Evolutionary conservation across 2,888 invertebrate genomes (phyloP).

Genomic region (Phrixothrix hirtus): DNA sequence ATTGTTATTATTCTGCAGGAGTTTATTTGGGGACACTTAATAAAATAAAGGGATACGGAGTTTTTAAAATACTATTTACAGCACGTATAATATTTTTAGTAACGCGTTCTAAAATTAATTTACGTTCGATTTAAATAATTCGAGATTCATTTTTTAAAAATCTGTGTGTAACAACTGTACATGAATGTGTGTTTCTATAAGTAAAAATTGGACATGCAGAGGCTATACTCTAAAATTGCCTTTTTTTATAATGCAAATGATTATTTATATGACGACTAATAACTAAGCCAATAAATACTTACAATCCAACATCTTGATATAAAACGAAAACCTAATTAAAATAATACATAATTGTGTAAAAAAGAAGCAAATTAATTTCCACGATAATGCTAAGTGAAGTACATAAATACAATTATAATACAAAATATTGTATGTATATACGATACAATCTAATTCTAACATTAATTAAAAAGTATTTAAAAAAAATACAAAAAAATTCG

Average conservation of each 20-base stretch:
- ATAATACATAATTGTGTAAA: conserved; percentile 31
- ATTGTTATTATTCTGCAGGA: conserved; percentile 35
- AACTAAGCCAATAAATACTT: conserved; percentile 33
- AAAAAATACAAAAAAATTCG: conserved; percentile 37
- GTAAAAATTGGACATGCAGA: conserved; percentile 45
- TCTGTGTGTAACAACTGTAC: conserved; percentile 41
- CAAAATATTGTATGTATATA: conserved; percentile 42
- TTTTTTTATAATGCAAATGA: conserved; percentile 36
- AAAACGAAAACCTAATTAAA: conserved; percentile 37
- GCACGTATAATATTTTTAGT: conserved; percentile 7
- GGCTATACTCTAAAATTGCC: conserved; percentile 32
- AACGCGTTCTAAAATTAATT: conserved; percentile 14
- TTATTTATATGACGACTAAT: conserved; percentile 13
- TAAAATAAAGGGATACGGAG: conserved; percentile 13
- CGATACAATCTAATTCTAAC: conserved; percentile 44
- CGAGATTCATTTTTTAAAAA: conserved; percentile 47
- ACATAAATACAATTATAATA: conserved; percentile 55
- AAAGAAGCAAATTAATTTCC: conserved; percentile 42
- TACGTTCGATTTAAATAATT: conserved; percentile 38
- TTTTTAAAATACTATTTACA: conserved; percentile 27
- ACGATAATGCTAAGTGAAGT: conserved; percentile 42
- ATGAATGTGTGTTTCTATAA: conserved; percentile 34
- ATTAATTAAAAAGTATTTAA: conserved; percentile 39
- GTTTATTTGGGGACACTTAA: conserved; percentile 28
- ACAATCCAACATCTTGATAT: conserved; percentile 24